phyloP scores from a whole-genome alignment of 2,888 invertebrate species.

The Smittia aterrima region DNA sequence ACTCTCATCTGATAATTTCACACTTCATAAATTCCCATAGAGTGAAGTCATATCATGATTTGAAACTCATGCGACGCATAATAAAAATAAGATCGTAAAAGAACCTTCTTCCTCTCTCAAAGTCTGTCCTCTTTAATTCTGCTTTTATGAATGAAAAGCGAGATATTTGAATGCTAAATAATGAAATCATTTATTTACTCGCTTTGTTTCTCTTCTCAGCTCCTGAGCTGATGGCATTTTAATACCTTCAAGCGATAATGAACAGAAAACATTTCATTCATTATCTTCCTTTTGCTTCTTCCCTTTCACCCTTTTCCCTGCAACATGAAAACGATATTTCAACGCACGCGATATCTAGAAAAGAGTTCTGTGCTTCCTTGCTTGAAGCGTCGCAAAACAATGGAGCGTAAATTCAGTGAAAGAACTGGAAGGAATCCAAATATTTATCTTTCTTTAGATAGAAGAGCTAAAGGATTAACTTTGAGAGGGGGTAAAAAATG shows the following conservation, averaged over 20 bases:
- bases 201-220: not conserved
- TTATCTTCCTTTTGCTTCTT: not conserved
- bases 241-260: slow-evolving; percentile 39
- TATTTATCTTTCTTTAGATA: slow-evolving; percentile 33
- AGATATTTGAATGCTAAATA: slow-evolving; percentile 16
- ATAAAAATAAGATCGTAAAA: not conserved
- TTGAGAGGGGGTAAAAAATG: not conserved
- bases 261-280: slow-evolving; percentile 27
- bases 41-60: slow-evolving; percentile 15
- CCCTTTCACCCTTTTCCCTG: not conserved
- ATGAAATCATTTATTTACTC: slow-evolving; percentile 14
- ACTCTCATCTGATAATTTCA: slow-evolving; percentile 28
- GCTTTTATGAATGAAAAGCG: slow-evolving; percentile 3
- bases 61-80: slow-evolving; percentile 2
- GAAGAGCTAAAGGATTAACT: slow-evolving; percentile 32
- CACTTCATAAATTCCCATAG: slow-evolving; percentile 32
- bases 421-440: slow-evolving; percentile 23
- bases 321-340: not conserved
- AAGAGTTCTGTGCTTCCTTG: not conserved
- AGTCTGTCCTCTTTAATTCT: slow-evolving; percentile 10
- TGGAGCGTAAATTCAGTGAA: slow-evolving; percentile 31
- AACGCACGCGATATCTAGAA: slow-evolving; percentile 21
- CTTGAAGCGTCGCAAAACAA: slow-evolving; percentile 23
- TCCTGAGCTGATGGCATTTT: slow-evolving; percentile 25
- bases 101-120: not conserved